Evolutionary conservation across 2,888 invertebrate genomes (phyloP), one percentile per base, ranked within the genome.

Genomic region (Arge pagana): DNA sequence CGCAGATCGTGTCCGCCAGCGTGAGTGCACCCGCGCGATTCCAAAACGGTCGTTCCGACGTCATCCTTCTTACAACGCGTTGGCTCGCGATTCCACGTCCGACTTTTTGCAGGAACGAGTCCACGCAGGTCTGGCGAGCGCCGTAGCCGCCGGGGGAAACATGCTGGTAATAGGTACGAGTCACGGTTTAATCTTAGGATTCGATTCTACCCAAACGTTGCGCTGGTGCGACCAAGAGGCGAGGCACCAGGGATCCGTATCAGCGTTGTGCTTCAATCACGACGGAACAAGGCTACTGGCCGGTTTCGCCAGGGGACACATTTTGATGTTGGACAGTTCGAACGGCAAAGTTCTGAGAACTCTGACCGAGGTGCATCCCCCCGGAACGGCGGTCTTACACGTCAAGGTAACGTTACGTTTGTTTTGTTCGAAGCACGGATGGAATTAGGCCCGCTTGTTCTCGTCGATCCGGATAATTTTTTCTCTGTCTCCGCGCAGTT

Each of bases 91-190:
- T 52, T n/a, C n/a, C n/a, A n/a, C n/a, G n/a, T n/a, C n/a, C n/a
- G n/a, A n/a, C 40, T 56, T 53, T 59, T 79, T 78, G 49, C 70
- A 92, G 90, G 94, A 96, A 66, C 84, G 92, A 62, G 90, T 94
- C 11, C 88, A 90, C 77, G 91, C 94, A 50, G 96, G 96, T 4
- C 81, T 89, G 57, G 91, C 95, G 7, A 94, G 94, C 53, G 88
- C 93, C 4, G 83, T 91, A 68, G 88, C 91, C 61, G 89, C 89
- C 4, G 83, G 81, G 58, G 81, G 85, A 6, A 87, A 88, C 49
- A 85, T 89, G 76, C 84, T 96, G 56, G 91, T 91, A n/a, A 85
- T 96, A 23, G 97, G 97, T 28, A 97, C 96, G 23, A 93, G 95
- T 19, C 94, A 96, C 77, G 96, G 97, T 1, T 86, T 93, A 61